phyloP scores from a whole-genome alignment of 2,888 invertebrate genomes.

The Epinotia nisella region DNA sequence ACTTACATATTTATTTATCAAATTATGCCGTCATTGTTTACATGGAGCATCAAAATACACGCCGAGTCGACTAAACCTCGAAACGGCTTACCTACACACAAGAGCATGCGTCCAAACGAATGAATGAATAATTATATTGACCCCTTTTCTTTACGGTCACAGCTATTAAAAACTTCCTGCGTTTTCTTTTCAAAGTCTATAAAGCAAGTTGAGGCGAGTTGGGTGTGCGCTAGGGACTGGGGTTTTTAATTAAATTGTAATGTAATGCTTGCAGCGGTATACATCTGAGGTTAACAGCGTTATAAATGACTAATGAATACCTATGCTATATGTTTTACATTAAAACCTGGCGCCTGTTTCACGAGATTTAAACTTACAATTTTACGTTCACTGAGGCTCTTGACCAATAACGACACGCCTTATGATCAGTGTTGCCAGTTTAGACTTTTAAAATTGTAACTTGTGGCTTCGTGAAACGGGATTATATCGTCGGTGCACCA shows the following conservation, averaged over 20 bases:
- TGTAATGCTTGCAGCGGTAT: not conserved
- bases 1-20: slow-evolving; percentile 26
- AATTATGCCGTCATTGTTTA: slow-evolving; percentile 47
- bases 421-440: no score
- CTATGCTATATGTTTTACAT: no score
- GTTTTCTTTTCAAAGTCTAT: not conserved
- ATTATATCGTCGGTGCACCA: not conserved
- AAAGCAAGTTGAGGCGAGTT: not conserved
- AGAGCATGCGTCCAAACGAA: slow-evolving; percentile 10
- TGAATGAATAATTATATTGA: slow-evolving; percentile 24
- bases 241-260: not conserved
- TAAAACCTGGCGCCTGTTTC: no score
- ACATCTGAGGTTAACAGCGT: no score
- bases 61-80: not conserved
- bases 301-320: no score
- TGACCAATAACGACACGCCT: no score
- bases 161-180: slow-evolving; percentile 23
- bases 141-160: slow-evolving; percentile 22
- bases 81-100: not conserved
- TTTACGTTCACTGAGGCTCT: no score
- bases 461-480: no score
- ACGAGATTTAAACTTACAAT: no score
- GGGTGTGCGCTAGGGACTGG: not conserved
- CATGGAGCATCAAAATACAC: slow-evolving; percentile 25
- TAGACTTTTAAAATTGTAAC: no score